Conservation (phyloP, 1,140 invertebrate genomes). For the Delia radicum region DNA sequence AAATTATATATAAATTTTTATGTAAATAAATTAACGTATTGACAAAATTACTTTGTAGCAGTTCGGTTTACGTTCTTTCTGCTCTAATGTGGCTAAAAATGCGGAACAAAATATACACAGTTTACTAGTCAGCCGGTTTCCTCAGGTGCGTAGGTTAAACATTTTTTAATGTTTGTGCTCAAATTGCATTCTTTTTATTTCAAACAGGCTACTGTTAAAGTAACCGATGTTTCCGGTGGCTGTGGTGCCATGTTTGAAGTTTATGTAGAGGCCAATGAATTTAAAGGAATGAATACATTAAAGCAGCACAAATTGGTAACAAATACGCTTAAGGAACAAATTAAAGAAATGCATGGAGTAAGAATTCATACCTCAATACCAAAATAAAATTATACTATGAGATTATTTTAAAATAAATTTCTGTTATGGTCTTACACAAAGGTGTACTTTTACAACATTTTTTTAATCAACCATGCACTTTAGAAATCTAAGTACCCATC, state of each 20-base stretch:
- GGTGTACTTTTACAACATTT: too few relatives aligned
- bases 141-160: not conserved
- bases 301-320: slow-evolving; percentile 82
- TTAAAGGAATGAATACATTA: slow-evolving; percentile 72
- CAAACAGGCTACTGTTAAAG: slow-evolving; percentile 57
- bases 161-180: not conserved
- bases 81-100: not conserved
- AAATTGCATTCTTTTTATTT: not conserved
- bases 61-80: not conserved
- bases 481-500: too few relatives aligned
- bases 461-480: too few relatives aligned
- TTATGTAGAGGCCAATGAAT: slow-evolving; percentile 72
- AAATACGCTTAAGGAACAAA: slow-evolving; percentile 74
- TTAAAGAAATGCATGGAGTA: slow-evolving; percentile 82
- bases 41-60: not conserved
- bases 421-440: not conserved
- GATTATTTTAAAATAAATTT: not conserved
- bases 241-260: slow-evolving; percentile 90
- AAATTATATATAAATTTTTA: not conserved
- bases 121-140: not conserved
- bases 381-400: slow-evolving; percentile 11
- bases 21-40: not conserved
- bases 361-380: slow-evolving; percentile 68
- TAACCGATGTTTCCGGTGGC: slow-evolving; percentile 77
- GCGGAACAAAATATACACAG: not conserved